These are phyloP conservation scores for Rhimphoctona megacephalus DNA, from an alignment of 2,888 invertebrate genomes.

Conservation along the genomic window DNA sequence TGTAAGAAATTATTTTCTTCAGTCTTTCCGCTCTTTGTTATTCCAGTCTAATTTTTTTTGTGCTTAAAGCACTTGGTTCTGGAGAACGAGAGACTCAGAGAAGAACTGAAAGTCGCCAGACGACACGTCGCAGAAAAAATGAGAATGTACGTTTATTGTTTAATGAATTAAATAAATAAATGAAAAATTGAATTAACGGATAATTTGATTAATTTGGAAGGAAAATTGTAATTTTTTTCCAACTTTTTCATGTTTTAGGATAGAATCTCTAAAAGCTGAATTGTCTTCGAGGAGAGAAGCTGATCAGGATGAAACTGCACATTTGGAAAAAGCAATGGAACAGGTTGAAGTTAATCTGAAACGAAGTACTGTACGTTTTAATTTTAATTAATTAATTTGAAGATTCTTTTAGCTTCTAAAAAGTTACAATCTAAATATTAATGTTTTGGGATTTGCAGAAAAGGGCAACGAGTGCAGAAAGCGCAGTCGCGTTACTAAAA, in stretches of 20 bases:
- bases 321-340: conserved; percentile 87
- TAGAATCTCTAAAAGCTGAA: conserved; percentile 86
- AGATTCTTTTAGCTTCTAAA: background rate
- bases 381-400: background rate
- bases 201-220: too few relatives aligned
- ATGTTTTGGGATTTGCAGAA: conserved; percentile 85
- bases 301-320: conserved; percentile 86
- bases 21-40: too few relatives aligned
- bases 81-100: conserved; percentile 86
- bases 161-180: too few relatives aligned
- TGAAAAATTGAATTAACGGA: too few relatives aligned
- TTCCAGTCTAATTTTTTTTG: conserved; percentile 4
- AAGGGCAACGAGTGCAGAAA: conserved; percentile 88
- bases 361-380: conserved; percentile 86
- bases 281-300: conserved; percentile 85
- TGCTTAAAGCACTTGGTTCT: conserved; percentile 76
- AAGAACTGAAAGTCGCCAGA: conserved; percentile 86
- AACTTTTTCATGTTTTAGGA: conserved; percentile 81
- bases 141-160: conserved; percentile 78
- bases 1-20: conserved; percentile 35
- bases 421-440: background rate
- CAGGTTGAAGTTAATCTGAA: conserved; percentile 87
- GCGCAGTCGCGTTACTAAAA: conserved; percentile 88
- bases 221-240: too few relatives aligned
- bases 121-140: conserved; percentile 86